Evolutionary conservation across 2,113 vertebrate species (phyloP).

Genomic region (Drymodes brunneopygia): DNA sequence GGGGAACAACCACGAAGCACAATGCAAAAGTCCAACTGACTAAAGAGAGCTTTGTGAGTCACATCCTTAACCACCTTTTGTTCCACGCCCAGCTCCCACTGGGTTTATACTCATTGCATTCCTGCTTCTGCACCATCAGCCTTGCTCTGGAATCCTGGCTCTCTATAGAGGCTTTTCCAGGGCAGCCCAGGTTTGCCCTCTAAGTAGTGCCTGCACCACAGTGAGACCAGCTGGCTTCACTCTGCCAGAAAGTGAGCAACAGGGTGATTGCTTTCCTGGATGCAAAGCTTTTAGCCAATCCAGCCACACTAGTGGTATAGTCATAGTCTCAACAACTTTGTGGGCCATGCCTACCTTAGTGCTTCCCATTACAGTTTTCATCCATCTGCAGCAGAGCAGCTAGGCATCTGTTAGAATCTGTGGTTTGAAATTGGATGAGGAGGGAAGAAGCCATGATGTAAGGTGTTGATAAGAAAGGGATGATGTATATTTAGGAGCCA

Average conservation of each 20-base stretch:
- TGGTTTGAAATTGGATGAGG: neutral
- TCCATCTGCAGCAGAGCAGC: neutral
- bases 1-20: neutral
- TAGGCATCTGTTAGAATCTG: neutral
- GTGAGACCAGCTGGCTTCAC: neutral
- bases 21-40: neutral
- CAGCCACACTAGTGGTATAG: neutral
- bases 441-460: neutral
- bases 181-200: neutral
- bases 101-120: accelerated
- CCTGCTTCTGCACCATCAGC: neutral
- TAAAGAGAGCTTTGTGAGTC: neutral
- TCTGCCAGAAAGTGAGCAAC: neutral
- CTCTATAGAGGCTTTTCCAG: neutral
- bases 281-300: neutral
- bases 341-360: neutral
- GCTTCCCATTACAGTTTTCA: neutral
- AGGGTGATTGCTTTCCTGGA: neutral
- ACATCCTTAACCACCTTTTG: neutral
- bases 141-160: neutral
- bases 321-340: neutral
- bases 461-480: neutral
- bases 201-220: neutral
- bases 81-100: neutral
- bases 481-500: neutral